Evolutionary conservation across 1,140 invertebrate species (phyloP).

Genomic region (Rhyacophila brunnea): DNA sequence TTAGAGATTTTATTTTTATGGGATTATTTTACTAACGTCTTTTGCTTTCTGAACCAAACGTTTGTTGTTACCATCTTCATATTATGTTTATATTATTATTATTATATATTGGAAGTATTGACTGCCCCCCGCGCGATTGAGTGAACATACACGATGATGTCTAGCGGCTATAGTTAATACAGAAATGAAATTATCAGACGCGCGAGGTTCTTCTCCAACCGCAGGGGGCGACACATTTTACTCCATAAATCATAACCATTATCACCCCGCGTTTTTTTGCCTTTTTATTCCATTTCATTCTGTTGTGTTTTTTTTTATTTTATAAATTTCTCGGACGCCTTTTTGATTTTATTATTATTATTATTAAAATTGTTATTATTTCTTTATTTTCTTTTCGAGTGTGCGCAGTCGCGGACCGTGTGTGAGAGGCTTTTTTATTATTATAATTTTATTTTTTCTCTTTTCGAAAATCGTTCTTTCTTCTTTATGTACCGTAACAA

Average conservation of each 20-base stretch:
- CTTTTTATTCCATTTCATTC: neutral
- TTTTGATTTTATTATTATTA: slow-evolving; percentile 21
- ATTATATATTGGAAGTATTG: no score
- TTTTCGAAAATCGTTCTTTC: slow-evolving; percentile 13
- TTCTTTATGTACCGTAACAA: slow-evolving; percentile 10
- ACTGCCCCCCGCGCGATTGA: slow-evolving; percentile 3
- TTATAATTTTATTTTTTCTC: neutral
- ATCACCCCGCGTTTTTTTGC: slow-evolving; percentile 12
- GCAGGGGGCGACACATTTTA: slow-evolving; percentile 32
- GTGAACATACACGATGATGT: slow-evolving; percentile 2
- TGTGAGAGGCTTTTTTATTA: no score
- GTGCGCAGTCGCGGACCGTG: neutral
- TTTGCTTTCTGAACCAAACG: no score
- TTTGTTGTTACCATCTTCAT: no score
- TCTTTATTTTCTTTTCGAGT: neutral
- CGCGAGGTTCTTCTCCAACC: slow-evolving; percentile 14
- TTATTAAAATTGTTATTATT: slow-evolving; percentile 2
- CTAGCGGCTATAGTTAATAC: slow-evolving; percentile 25
- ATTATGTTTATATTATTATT: no score
- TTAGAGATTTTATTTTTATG: no score
- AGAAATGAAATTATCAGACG: slow-evolving; percentile 32
- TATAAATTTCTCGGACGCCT: neutral
- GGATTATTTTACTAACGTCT: no score
- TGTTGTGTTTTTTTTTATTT: neutral
- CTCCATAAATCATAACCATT: slow-evolving; percentile 35